Conservation (phyloP, 2,797 vertebrate species). For the Sebastes vulpes region DNA sequence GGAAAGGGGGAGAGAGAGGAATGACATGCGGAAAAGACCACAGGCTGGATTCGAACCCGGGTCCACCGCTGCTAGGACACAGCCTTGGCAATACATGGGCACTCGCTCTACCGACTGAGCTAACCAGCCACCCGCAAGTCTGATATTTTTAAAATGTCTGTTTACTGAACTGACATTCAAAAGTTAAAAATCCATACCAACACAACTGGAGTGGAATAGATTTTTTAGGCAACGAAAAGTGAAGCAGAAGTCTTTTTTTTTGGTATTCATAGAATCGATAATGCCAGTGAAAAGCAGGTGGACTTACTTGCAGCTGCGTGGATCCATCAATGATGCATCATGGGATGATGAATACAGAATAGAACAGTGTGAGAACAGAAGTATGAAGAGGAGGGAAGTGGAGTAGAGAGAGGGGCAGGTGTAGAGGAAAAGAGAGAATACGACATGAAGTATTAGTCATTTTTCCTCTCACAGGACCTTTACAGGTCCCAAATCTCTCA, state of each 20-base stretch:
- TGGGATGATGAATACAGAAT: conserved; percentile 38
- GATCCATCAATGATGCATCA: conserved; percentile 64
- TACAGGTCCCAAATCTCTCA: conserved; percentile 21
- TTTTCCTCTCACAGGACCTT: conserved; percentile 16
- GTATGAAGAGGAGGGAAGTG: conserved; percentile 8
- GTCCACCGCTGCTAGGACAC: too few relatives aligned
- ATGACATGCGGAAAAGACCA: too few relatives aligned
- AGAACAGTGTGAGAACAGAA: conserved; percentile 19
- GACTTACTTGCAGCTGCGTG: conserved; percentile 79
- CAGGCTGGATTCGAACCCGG: too few relatives aligned
- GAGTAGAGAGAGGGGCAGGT: conserved; percentile 5
- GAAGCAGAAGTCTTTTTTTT: conserved; percentile 1
- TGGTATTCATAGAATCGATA: conserved; percentile 3
- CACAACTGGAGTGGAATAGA: neutral
- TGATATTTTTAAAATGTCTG: neutral
- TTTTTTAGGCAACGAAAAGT: neutral
- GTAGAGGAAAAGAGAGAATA: conserved; percentile 18
- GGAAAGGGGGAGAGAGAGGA: too few relatives aligned
- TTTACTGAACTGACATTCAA: neutral
- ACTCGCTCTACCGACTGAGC: too few relatives aligned
- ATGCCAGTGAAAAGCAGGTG: conserved; percentile 13
- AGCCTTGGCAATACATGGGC: too few relatives aligned
- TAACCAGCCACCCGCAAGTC: neutral
- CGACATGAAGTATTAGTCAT: conserved; percentile 27
- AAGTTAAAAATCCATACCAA: neutral